phyloP scores from a whole-genome alignment of 2,113 vertebrate species.

The Conger conger region DNA sequence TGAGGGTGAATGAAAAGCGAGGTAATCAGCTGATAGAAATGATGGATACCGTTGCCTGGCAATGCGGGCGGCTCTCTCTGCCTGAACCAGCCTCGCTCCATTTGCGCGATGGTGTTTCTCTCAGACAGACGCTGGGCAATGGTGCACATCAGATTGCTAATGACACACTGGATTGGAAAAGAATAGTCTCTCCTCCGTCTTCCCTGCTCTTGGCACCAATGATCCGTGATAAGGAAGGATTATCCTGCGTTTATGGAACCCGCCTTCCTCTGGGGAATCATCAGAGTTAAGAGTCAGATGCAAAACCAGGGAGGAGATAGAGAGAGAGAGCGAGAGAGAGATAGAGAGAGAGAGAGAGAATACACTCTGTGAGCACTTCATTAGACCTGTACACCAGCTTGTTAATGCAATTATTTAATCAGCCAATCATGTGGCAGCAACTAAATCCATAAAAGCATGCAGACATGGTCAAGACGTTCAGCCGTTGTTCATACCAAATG shows the following conservation, averaged over 20 bases:
- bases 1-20: neutral
- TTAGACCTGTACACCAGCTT: too few species aligned
- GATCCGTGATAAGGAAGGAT: conserved; percentile 1
- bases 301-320: neutral
- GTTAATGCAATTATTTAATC: too few species aligned
- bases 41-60: conserved; percentile 6
- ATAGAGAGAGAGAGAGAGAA: neutral
- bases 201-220: neutral
- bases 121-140: neutral
- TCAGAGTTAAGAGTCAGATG: conserved; percentile 11
- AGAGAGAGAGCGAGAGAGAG: neutral
- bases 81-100: neutral
- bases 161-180: conserved; percentile 9
- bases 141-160: conserved; percentile 9
- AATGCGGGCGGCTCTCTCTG: neutral
- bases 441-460: too few species aligned
- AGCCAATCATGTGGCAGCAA: too few species aligned
- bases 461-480: too few species aligned
- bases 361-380: too few species aligned
- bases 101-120: conserved; percentile 2
- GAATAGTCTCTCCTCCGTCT: neutral
- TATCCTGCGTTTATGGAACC: neutral
- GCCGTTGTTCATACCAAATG: too few species aligned
- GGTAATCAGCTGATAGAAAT: conserved; percentile 4
- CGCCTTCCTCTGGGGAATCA: neutral